These are phyloP conservation scores for Arrhopalites spinosus DNA, from an alignment of 2,888 invertebrate genomes.

Conservation along the genomic window DNA sequence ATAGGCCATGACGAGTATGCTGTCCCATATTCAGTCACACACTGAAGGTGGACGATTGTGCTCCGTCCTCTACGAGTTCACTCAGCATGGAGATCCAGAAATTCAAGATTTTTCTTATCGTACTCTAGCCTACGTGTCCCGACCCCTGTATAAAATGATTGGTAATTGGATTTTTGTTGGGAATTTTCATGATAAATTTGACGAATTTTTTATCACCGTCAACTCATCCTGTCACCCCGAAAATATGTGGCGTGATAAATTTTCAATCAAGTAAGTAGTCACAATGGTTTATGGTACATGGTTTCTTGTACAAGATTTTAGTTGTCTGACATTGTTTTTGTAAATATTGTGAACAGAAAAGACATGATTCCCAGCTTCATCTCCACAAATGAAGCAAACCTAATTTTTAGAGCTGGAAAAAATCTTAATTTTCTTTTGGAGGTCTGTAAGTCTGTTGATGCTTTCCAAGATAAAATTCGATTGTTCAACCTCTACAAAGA, in stretches of 20 bases:
- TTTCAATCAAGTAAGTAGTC: slow-evolving; percentile 24
- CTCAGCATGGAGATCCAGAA: slow-evolving; percentile 35
- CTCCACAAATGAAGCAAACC: slow-evolving; percentile 1
- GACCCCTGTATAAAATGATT: slow-evolving; percentile 32
- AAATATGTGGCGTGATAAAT: slow-evolving; percentile 36
- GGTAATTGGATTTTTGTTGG: slow-evolving; percentile 34
- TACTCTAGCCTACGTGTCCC: slow-evolving; percentile 16
- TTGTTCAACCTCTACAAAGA: slow-evolving; percentile 22
- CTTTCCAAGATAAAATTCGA: slow-evolving; percentile 2
- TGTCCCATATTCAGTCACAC: slow-evolving; percentile 11
- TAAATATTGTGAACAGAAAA: too few species aligned
- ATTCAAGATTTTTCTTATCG: slow-evolving; percentile 34
- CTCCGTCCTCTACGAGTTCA: slow-evolving; percentile 29
- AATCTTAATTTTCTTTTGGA: slow-evolving; percentile 33
- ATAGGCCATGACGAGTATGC: slow-evolving; percentile 28
- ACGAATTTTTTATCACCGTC: slow-evolving; percentile 29
- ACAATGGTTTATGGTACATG: too few species aligned
- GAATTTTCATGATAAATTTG: slow-evolving; percentile 25
- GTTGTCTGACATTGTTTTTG: neutral
- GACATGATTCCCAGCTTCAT: slow-evolving; percentile 31
- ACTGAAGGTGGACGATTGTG: slow-evolving; percentile 9
- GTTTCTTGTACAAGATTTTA: neutral
- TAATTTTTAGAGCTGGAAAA: slow-evolving; percentile 35
- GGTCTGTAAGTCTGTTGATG: slow-evolving; percentile 10
- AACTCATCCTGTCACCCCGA: slow-evolving; percentile 8